Percentiles rank a stretch among this genome's conserved stretches.
Conservation (phyloP, 2,113 vertebrate species). For the Strigops habroptila region DNA sequence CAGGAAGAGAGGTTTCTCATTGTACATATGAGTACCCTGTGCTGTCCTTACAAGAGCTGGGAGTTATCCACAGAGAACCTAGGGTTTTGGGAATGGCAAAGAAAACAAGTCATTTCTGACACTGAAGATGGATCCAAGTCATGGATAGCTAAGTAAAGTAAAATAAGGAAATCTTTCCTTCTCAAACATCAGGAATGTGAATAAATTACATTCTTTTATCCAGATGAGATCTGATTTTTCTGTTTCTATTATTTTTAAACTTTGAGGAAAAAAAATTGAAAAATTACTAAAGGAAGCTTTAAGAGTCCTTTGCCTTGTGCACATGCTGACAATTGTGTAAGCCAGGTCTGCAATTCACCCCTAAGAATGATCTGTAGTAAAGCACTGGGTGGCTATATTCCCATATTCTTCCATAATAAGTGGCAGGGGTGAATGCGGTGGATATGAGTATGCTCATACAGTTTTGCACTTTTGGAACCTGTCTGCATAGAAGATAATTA, state of each 20-base stretch:
- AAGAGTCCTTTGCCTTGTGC: neutral
- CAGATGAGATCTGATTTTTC: neutral
- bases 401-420: neutral
- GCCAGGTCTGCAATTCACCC: neutral
- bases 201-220: neutral
- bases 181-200: neutral
- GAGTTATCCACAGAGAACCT: neutral
- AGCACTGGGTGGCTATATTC: neutral
- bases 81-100: neutral
- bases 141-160: neutral
- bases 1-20: neutral
- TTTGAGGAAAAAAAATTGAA: neutral
- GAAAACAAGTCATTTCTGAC: neutral
- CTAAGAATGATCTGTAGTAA: neutral
- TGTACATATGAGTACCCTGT: accelerated
- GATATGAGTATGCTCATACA: too few species aligned
- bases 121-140: neutral
- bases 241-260: neutral
- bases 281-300: neutral
- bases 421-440: neutral
- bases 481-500: neutral
- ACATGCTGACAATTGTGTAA: neutral
- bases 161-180: neutral
- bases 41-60: neutral
- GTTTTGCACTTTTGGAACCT: neutral